phyloP scores from a whole-genome alignment of 2,113 vertebrate species.

The Tetrao urogallus region DNA sequence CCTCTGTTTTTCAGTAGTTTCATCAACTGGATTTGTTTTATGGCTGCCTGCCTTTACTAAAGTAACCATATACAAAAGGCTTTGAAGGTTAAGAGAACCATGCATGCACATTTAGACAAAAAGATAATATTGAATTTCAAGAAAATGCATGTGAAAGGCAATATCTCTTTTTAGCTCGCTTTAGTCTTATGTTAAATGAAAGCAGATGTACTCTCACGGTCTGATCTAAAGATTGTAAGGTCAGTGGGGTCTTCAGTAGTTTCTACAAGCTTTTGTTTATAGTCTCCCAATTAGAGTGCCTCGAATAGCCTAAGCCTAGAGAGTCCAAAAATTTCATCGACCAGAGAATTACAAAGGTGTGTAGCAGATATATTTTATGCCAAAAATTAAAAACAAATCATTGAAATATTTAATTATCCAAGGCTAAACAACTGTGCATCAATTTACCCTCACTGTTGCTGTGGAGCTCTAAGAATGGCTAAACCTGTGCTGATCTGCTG shows the following conservation, averaged over 20 bases:
- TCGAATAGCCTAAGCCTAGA: not conserved
- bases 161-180: constrained; percentile 16
- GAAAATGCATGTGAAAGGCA: not conserved
- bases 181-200: constrained; percentile 27
- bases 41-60: not conserved
- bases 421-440: not conserved
- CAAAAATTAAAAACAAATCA: not conserved
- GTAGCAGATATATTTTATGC: not conserved
- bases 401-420: not conserved
- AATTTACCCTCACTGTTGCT: not conserved
- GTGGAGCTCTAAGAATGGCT: not conserved
- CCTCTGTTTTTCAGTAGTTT: not conserved
- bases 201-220: constrained; percentile 11
- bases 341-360: not conserved
- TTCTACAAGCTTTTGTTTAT: not conserved
- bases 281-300: not conserved
- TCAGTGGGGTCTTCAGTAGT: not conserved
- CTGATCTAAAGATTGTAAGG: not conserved
- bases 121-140: constrained; percentile 1
- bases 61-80: not conserved
- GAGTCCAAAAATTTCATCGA: not conserved
- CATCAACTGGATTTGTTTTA: not conserved
- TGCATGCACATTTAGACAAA: not conserved
- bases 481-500: not conserved
- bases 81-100: not conserved